Conservation (phyloP, 2,113 vertebrate genomes). For the Lophius piscatorius region DNA sequence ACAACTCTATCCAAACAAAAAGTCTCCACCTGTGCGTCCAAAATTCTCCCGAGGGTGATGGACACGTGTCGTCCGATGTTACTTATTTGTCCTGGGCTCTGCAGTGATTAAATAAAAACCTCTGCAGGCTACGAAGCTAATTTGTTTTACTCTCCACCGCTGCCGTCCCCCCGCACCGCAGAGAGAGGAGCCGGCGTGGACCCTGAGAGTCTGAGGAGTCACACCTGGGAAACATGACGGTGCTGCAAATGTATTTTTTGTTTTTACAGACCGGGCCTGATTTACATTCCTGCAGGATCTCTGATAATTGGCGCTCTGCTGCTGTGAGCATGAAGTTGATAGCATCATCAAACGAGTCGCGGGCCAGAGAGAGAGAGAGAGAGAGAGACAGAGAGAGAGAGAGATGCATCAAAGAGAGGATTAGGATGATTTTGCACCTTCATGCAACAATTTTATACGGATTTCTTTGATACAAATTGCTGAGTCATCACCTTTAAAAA, state of each 20-base stretch:
- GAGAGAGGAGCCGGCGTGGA: background rate
- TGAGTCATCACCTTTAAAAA: no score
- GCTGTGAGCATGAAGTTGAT: constrained; percentile 18
- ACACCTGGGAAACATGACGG: no score
- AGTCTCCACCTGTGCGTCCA: constrained; percentile 19
- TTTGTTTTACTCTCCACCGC: constrained; percentile 20
- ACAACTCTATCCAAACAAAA: no score
- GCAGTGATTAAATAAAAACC: constrained; percentile 37
- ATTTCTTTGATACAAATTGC: no score
- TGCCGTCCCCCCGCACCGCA: background rate
- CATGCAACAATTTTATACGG: no score
- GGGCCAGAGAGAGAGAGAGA: no score
- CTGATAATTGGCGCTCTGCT: constrained; percentile 47
- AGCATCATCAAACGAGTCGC: constrained; percentile 13
- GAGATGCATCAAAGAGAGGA: no score
- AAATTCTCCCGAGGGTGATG: background rate
- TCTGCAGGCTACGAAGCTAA: constrained; percentile 31
- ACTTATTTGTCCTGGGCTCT: constrained; percentile 45
- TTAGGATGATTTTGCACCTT: no score
- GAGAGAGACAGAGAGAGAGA: no score
- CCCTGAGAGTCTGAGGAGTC: constrained; percentile 11
- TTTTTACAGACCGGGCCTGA: background rate
- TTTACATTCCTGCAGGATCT: constrained; percentile 27
- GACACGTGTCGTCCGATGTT: background rate
- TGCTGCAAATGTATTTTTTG: constrained; percentile 28